Percentiles rank a stretch among this genome's conserved stretches.
These are phyloP conservation scores for Ormyrus thymus DNA, from an alignment of 2,888 invertebrate species.

Conservation along the genomic window DNA sequence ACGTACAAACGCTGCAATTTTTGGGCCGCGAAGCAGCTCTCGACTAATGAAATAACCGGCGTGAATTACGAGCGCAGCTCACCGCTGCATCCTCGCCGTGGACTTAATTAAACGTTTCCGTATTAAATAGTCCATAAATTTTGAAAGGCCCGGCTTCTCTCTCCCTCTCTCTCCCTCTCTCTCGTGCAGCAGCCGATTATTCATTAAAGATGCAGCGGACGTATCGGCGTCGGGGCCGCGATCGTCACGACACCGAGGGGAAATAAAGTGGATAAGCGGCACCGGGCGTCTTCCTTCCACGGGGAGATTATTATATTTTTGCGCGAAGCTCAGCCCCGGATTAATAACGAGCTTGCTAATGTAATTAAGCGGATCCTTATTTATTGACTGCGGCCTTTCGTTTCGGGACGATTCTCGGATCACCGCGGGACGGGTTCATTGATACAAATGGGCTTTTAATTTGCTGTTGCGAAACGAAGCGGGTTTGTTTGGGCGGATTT, in stretches of 20 bases:
- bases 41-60: slow-evolving; percentile 42
- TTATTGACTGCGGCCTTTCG: slow-evolving; percentile 35
- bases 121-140: slow-evolving; percentile 55
- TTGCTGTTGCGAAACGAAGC: background rate
- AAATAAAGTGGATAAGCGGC: slow-evolving; percentile 48
- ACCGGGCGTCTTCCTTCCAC: background rate
- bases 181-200: slow-evolving; percentile 27
- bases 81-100: background rate
- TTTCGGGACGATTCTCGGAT: slow-evolving; percentile 1
- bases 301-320: slow-evolving; percentile 47
- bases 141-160: slow-evolving; percentile 27
- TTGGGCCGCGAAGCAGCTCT: slow-evolving; percentile 12
- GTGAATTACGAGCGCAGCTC: slow-evolving; percentile 37
- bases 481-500: too few species aligned
- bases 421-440: slow-evolving; percentile 4
- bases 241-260: slow-evolving; percentile 43
- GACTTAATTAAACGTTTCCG: slow-evolving; percentile 51
- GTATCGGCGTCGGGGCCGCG: slow-evolving; percentile 14
- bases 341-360: slow-evolving; percentile 39
- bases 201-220: slow-evolving; percentile 48
- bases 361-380: slow-evolving; percentile 40
- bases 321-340: slow-evolving; percentile 26
- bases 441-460: slow-evolving; percentile 37
- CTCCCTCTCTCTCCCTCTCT: background rate
- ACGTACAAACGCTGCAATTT: slow-evolving; percentile 29